Percentiles rank a stretch among this genome's conserved stretches.
Conservation (phyloP, 2,113 vertebrate genomes). For the Pogona vitticeps region DNA sequence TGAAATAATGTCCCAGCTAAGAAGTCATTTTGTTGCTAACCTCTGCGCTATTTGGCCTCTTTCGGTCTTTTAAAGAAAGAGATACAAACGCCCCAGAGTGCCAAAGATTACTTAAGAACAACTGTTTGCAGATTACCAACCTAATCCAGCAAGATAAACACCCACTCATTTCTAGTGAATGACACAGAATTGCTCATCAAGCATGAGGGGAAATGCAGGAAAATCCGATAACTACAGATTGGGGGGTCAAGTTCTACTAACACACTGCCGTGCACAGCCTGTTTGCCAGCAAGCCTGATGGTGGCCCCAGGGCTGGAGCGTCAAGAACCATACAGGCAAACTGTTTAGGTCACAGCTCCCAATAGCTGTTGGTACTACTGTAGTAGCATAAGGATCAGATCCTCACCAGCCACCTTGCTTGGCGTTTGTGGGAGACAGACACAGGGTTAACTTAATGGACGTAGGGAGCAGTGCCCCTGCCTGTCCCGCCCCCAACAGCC, state of each 20-base stretch:
- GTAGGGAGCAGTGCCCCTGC: too few species aligned
- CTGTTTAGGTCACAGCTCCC: too few species aligned
- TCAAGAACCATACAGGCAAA: too few species aligned
- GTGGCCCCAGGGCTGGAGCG: too few species aligned
- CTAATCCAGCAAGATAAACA: not conserved
- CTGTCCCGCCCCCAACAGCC: too few species aligned
- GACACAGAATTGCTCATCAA: not conserved
- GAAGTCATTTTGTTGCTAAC: constrained; percentile 3
- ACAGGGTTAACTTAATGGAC: too few species aligned
- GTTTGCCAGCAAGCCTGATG: not conserved
- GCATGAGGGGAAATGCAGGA: not conserved
- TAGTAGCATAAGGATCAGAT: too few species aligned
- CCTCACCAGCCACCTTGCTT: too few species aligned
- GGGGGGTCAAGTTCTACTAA: not conserved
- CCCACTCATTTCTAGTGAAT: not conserved
- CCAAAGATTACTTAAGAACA: constrained; percentile 27
- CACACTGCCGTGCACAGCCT: not conserved
- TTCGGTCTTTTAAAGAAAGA: not conserved
- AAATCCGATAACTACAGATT: not conserved
- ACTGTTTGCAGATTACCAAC: not conserved
- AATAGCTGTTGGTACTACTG: too few species aligned
- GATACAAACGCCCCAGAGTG: not conserved
- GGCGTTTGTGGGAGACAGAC: too few species aligned
- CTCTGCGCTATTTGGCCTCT: not conserved
- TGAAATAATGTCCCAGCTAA: not conserved